Percentiles rank a stretch among this genome's conserved stretches.
These are phyloP conservation scores for Saturnia pavonia DNA, from an alignment of 2,888 invertebrate species.

Conservation along the genomic window DNA sequence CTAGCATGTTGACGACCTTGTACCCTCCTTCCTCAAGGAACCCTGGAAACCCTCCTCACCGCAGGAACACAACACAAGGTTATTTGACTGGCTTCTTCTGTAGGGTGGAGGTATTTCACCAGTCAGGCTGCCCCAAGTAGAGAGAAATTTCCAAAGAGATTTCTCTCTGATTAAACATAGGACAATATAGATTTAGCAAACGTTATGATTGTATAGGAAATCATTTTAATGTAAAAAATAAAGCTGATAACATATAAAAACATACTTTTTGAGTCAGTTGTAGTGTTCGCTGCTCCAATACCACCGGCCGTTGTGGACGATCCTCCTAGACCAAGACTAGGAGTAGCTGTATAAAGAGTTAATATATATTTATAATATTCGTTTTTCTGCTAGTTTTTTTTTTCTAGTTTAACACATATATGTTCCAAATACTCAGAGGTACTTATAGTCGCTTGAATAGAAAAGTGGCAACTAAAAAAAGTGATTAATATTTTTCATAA, in stretches of 20 bases:
- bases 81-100: too few relatives aligned
- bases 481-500: too few relatives aligned
- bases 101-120: too few relatives aligned
- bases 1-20: too few relatives aligned
- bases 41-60: too few relatives aligned
- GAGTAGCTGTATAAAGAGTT: constrained; percentile 46
- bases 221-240: too few relatives aligned
- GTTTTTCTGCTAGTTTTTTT: not conserved
- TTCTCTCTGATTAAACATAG: not conserved
- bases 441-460: not conserved
- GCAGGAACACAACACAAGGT: too few relatives aligned
- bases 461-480: not conserved
- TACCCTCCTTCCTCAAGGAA: too few relatives aligned
- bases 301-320: constrained; percentile 71
- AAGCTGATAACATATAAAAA: constrained; percentile 15
- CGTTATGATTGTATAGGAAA: too few relatives aligned
- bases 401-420: not conserved
- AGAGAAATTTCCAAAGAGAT: too few relatives aligned
- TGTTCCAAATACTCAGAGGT: not conserved
- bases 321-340: constrained; percentile 86
- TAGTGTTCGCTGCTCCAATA: constrained; percentile 55
- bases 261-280: constrained; percentile 67
- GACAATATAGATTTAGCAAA: not conserved
- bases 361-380: not conserved
- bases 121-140: too few relatives aligned